Evolutionary conservation across 2,797 vertebrate species (phyloP), one percentile per base, ranked within the genome.

Genomic region (Tamandua tetradactyla): DNA sequence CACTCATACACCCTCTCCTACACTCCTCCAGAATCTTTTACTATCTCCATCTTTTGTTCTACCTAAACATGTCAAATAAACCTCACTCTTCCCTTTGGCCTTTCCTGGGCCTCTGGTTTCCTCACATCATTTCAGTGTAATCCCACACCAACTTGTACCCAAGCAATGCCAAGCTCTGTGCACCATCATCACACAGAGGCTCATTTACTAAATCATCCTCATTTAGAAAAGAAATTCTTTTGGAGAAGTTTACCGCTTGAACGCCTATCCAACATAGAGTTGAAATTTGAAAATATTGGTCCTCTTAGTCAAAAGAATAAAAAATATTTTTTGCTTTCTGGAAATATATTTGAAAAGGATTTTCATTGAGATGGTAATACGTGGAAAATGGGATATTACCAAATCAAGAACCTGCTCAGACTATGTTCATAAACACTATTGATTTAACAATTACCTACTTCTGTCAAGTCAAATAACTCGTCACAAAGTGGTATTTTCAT

Each of bases 271-370:
- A 52, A 57, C 32, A 87, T 66, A 52, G 32, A 87, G 18, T 30
- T 84, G 25, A 78, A 74, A 55, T 89, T 86, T 42, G 27, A 87
- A 91, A 94, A 87, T 42, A 91, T 6, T 59, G 22, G 20, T 85
- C 76, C 68, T 69, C 37, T 52, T 23, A 81, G 78, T 81, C 82
- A 92, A 86, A 95, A 62, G 35, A 76, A 79, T 55, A 86, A 74
- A 91, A n/a, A 95, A 87, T 91, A 83, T 17, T 89, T 94, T 62
- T 79, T 92, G 27, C 20, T 88, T 93, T 83, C 80, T 68, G 30
- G 23, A 78, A 94, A 91, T 79, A 81, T 72, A 18, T 66, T 84
- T 69, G 47, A 59, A 90, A 87, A 87, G 87, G 12, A 13, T 32
- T 95, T 94, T 35, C 74, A 47, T n/a, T 92, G 62, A 87, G 59